Percentiles rank a stretch among this genome's conserved stretches.
Evolutionary conservation across 2,113 vertebrate genomes (phyloP).

Genomic region (Psophia crepitans): DNA sequence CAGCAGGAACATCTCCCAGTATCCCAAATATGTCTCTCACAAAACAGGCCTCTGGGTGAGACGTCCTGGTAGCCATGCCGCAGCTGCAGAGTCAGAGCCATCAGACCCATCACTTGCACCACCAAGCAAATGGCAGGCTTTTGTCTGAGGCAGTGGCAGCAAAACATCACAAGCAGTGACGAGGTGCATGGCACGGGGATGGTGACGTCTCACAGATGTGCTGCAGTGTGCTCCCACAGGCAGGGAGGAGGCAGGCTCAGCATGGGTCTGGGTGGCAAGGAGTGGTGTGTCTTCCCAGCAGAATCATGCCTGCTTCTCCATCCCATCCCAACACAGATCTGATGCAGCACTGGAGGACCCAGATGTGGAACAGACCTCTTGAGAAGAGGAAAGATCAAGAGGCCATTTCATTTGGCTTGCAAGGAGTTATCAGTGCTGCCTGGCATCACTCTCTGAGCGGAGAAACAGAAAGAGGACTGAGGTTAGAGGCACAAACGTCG

Average conservation of each 20-base stretch:
- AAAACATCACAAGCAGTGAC: not conserved
- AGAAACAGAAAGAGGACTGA: not conserved
- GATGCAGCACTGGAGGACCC: not conserved
- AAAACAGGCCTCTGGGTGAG: not conserved
- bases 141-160: not conserved
- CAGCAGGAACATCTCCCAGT: not conserved
- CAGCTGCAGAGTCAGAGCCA: not conserved
- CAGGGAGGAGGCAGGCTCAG: not conserved
- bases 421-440: not conserved
- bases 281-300: not conserved
- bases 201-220: not conserved
- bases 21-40: not conserved
- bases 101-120: not conserved
- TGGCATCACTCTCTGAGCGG: not conserved
- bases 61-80: not conserved
- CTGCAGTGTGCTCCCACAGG: not conserved
- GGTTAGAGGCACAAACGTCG: not conserved
- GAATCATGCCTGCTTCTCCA: not conserved
- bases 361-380: not conserved
- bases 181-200: accelerated
- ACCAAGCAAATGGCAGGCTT: not conserved
- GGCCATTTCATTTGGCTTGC: not conserved
- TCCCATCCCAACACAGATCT: not conserved
- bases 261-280: not conserved
- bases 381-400: not conserved